Conservation (phyloP, 2,888 invertebrate species). For the Hyposoter didymator region DNA sequence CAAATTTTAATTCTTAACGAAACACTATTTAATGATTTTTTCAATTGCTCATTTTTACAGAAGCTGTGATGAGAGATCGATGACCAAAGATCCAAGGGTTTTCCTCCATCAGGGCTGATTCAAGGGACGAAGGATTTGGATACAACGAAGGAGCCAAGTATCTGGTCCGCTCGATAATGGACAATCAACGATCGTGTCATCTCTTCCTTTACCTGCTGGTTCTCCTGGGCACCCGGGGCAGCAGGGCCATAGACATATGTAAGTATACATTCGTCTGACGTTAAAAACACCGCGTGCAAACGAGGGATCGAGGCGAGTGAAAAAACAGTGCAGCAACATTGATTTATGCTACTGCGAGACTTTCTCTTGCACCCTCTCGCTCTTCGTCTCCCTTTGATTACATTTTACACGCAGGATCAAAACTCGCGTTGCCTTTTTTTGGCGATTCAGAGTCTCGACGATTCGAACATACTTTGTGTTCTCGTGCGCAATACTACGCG, state of each 20-base stretch:
- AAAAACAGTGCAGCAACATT: slow-evolving; percentile 44
- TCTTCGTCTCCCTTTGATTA: slow-evolving; percentile 36
- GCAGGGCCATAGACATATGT: slow-evolving; percentile 83
- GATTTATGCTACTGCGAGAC: slow-evolving; percentile 63
- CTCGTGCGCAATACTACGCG: slow-evolving; percentile 8
- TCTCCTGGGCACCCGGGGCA: slow-evolving; percentile 76
- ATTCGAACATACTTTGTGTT: slow-evolving; percentile 33
- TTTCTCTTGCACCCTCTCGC: background rate
- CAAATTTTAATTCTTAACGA: background rate
- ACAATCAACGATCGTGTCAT: slow-evolving; percentile 79
- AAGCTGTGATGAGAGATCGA: slow-evolving; percentile 83
- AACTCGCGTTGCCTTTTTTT: background rate
- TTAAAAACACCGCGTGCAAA: slow-evolving; percentile 54
- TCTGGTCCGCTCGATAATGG: slow-evolving; percentile 75
- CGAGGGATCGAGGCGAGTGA: background rate
- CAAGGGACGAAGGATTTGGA: slow-evolving; percentile 35
- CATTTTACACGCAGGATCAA: slow-evolving; percentile 37
- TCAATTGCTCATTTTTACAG: slow-evolving; percentile 73
- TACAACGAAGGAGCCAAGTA: slow-evolving; percentile 35
- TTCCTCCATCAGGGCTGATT: slow-evolving; percentile 52
- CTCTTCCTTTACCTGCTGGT: slow-evolving; percentile 80
- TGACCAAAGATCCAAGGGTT: slow-evolving; percentile 80
- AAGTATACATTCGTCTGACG: slow-evolving; percentile 72
- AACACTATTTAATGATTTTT: background rate
- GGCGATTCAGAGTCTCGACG: slow-evolving; percentile 4